Evolutionary conservation across 2,797 vertebrate genomes (phyloP).

Genomic region (Cossypha niveicapilla): DNA sequence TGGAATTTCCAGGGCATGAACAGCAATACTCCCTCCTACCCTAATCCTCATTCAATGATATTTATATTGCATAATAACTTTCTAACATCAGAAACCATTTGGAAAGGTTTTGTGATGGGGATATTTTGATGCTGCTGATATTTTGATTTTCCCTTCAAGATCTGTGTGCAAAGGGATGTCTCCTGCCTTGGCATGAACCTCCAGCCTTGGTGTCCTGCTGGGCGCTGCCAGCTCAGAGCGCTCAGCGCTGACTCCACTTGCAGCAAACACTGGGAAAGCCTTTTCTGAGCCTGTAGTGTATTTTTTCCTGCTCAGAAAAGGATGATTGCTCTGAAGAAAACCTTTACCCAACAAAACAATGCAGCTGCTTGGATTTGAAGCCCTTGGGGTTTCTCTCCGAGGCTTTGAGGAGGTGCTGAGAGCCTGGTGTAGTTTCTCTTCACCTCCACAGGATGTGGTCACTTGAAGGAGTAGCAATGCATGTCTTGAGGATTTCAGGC

Average conservation of each 20-base stretch:
- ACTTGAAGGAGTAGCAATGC: background rate
- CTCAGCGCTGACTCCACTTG: fast-evolving
- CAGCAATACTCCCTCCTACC: background rate
- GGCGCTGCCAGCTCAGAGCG: fast-evolving
- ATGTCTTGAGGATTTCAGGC: background rate
- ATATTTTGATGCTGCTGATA: background rate
- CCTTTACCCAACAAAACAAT: background rate
- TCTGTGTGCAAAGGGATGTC: fast-evolving
- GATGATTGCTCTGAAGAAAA: background rate
- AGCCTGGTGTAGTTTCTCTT: background rate
- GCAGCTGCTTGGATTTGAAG: background rate
- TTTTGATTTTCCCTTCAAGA: background rate
- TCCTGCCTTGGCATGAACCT: background rate
- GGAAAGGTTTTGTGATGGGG: background rate
- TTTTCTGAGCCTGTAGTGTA: background rate
- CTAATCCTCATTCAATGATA: background rate
- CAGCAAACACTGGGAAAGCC: background rate
- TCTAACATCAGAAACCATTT: background rate
- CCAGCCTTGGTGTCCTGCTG: background rate
- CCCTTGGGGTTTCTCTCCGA: background rate
- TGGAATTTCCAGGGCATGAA: background rate
- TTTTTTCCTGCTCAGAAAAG: background rate
- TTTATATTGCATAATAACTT: background rate
- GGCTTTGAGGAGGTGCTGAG: slow-evolving; percentile 1
- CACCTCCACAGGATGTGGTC: slow-evolving; percentile 52